Evolutionary conservation across 2,797 vertebrate species (phyloP), one percentile per base, ranked within the genome.

Genomic region (Squalus acanthias): DNA sequence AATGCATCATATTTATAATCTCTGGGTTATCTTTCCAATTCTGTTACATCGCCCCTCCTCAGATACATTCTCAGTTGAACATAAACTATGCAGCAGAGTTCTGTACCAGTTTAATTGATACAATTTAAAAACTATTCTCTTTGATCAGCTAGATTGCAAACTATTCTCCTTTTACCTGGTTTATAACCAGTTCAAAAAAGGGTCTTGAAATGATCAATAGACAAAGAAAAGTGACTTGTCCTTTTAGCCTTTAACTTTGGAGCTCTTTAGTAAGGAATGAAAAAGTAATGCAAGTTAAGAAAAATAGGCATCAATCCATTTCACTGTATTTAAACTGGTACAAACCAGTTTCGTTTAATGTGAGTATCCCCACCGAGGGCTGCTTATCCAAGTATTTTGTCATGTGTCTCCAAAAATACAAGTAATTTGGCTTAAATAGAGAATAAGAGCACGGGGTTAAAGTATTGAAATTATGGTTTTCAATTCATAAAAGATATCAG

Each of bases 351-450:
- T 69, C 20, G 0, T 39, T 67, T 46, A 93, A 69, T 12, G n/a
- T 3, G 65, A 69, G n/a, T 46, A 22, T 4, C n/a, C 91, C 8
- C 7, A 26, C 20, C n/a, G 69, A 69, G 13, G 10, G 9, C 1
- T n/a, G 2, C 57, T 17, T 33, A 91, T 63, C 88, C 88, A 91
- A 91, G 22, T 69, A 69, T 39, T 67, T n/a, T 5, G 60, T 39
- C 33, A 65, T 20, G 1, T 24, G 46, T 92, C 33, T 92, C 53
- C 1, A n/a, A 63, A 60, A 7, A 20, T 92, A n/a, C 89, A 92
- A 63, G 89, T n/a, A 92, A 92, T n/a, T 91, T 63, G 53, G 88
- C 88, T 91, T 60, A 92, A 92, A n/a, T 57, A 88, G 24, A 29
- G 26, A 89, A 63, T 33, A 89, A 89, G 57, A 60, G 26, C 87